phyloP scores from a whole-genome alignment of 1,140 invertebrate genomes.

The Carposina sasakii region DNA sequence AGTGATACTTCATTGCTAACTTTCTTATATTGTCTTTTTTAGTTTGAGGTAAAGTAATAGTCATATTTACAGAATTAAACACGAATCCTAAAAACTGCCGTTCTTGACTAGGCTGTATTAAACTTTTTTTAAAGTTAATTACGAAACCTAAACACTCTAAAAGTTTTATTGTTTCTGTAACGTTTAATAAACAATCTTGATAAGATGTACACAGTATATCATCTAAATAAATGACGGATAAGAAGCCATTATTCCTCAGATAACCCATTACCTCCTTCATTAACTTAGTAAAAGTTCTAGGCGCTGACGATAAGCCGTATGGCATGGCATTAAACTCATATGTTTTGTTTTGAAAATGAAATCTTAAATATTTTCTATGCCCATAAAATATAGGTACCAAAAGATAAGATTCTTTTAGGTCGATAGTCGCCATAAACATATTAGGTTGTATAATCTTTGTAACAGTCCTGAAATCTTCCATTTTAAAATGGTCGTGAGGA shows the following conservation, averaged over 20 bases:
- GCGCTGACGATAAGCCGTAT: constrained; percentile 23
- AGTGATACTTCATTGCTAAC: constrained; percentile 12
- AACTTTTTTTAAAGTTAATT: constrained; percentile 31
- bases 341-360: constrained; percentile 15
- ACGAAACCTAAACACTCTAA: constrained; percentile 27
- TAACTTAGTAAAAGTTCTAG: constrained; percentile 27
- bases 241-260: constrained; percentile 10
- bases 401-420: constrained; percentile 28
- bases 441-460: constrained; percentile 20
- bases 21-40: constrained; percentile 18
- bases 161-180: constrained; percentile 20
- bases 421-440: constrained; percentile 16
- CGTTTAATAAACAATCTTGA: constrained; percentile 20
- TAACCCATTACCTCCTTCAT: constrained; percentile 22
- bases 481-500: constrained; percentile 24
- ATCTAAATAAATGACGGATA: constrained; percentile 26
- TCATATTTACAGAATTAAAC: constrained; percentile 14
- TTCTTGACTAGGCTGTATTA: constrained; percentile 10
- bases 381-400: constrained; percentile 12
- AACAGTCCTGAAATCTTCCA: constrained; percentile 31
- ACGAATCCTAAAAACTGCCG: constrained; percentile 28
- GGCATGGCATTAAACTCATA: constrained; percentile 28
- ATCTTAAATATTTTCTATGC: constrained; percentile 22
- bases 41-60: constrained; percentile 19
- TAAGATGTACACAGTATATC: constrained; percentile 29